These are phyloP conservation scores for Eulemur coronatus DNA, from an alignment of 2,797 vertebrate genomes.

Conservation along the genomic window DNA sequence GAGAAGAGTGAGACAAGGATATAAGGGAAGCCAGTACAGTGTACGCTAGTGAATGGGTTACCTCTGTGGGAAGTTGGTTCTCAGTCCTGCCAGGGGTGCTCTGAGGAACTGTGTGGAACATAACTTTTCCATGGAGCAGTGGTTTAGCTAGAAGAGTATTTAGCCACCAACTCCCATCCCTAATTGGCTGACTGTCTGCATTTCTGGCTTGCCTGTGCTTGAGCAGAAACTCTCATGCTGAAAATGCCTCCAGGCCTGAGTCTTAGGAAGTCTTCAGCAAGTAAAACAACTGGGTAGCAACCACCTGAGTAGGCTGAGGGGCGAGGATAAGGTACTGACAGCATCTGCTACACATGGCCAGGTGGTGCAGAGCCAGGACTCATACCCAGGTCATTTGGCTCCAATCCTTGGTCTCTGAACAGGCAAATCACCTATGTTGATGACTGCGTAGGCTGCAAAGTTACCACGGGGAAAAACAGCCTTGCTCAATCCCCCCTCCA, in stretches of 20 bases:
- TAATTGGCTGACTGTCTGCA: background rate
- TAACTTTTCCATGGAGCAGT: background rate
- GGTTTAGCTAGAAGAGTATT: background rate
- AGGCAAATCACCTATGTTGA: background rate
- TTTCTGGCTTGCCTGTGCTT: background rate
- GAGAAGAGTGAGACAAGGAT: background rate
- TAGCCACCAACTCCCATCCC: background rate
- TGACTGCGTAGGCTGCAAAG: background rate
- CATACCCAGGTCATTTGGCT: background rate
- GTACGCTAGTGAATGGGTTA: background rate
- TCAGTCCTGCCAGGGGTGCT: background rate
- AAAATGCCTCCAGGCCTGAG: background rate
- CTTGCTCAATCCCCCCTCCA: background rate
- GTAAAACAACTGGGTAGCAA: background rate
- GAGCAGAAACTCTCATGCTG: background rate
- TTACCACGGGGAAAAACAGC: background rate
- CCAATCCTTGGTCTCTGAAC: background rate
- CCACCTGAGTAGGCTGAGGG: background rate
- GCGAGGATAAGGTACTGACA: background rate
- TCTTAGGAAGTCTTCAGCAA: background rate
- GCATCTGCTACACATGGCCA: accelerated
- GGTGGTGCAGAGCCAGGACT: background rate
- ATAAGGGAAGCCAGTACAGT: background rate
- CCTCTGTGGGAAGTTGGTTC: background rate
- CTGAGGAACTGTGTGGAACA: background rate